Conservation (phyloP, 2,888 invertebrate species). For the Onchidella celtica region DNA sequence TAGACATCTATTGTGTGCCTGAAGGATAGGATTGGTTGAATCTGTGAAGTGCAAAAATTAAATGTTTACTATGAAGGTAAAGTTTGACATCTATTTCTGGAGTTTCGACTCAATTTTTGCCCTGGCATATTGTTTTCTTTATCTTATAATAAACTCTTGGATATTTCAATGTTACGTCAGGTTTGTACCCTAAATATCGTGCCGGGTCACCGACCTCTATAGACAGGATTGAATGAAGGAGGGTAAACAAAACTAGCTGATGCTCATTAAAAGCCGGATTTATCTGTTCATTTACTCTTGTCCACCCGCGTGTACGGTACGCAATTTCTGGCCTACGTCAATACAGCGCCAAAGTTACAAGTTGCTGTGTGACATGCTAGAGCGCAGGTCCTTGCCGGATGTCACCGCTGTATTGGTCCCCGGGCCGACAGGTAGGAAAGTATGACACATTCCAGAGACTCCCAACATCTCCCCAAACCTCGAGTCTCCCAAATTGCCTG, state of each 20-base stretch:
- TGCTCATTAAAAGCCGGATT: not conserved
- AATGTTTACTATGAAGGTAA: no score
- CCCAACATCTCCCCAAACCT: not conserved
- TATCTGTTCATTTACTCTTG: not conserved
- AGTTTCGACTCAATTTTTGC: no score
- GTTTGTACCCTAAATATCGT: no score
- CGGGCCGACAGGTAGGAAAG: not conserved
- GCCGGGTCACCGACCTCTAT: no score
- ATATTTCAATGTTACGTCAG: no score
- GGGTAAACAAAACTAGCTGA: not conserved
- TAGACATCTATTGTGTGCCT: no score
- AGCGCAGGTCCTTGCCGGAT: not conserved
- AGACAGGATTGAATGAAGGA: not conserved
- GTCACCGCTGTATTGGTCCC: not conserved
- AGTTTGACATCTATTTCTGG: no score
- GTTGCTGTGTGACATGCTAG: not conserved
- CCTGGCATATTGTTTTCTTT: no score
- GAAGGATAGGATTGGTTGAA: no score
- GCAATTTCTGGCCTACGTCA: not conserved
- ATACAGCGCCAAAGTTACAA: not conserved
- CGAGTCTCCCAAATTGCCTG: not conserved
- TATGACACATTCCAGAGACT: not conserved
- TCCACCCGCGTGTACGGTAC: not conserved
- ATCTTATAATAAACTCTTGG: no score
- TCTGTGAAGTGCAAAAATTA: no score